Evolutionary conservation across 2,113 vertebrate species (phyloP).

Genomic region (Triplophysa rosa): DNA sequence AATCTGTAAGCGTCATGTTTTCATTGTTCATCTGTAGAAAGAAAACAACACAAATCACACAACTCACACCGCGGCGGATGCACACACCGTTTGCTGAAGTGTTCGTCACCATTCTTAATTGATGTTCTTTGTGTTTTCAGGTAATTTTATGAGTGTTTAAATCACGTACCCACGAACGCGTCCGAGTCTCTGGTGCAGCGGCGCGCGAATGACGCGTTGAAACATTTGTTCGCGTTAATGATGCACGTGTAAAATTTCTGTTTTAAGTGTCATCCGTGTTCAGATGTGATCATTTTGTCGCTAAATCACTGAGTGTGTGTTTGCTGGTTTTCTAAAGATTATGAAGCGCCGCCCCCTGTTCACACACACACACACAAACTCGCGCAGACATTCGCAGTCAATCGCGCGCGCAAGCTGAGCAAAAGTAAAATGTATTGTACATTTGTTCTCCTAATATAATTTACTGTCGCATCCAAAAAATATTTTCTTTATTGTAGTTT

Average conservation of each 20-base stretch:
- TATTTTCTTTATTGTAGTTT: no score
- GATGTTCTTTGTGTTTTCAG: neutral
- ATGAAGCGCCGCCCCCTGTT: neutral
- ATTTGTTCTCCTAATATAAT: neutral
- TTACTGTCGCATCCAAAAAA: neutral
- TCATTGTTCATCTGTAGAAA: neutral
- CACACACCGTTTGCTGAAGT: neutral
- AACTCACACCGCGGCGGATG: neutral
- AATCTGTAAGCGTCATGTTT: conserved; percentile 5
- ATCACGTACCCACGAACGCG: no score
- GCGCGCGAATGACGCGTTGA: neutral
- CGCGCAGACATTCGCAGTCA: neutral
- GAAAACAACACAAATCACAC: neutral
- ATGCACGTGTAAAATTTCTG: neutral
- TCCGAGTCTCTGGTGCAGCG: no score
- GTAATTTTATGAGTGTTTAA: no score
- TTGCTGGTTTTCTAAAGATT: neutral
- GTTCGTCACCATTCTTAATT: neutral
- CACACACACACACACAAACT: neutral
- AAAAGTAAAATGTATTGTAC: neutral
- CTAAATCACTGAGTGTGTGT: neutral
- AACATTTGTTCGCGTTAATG: neutral
- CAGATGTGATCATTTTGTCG: neutral
- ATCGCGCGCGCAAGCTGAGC: neutral
- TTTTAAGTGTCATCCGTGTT: neutral